These are phyloP conservation scores for Megalops cyprinoides DNA, from an alignment of 2,797 vertebrate genomes.

Conservation along the genomic window DNA sequence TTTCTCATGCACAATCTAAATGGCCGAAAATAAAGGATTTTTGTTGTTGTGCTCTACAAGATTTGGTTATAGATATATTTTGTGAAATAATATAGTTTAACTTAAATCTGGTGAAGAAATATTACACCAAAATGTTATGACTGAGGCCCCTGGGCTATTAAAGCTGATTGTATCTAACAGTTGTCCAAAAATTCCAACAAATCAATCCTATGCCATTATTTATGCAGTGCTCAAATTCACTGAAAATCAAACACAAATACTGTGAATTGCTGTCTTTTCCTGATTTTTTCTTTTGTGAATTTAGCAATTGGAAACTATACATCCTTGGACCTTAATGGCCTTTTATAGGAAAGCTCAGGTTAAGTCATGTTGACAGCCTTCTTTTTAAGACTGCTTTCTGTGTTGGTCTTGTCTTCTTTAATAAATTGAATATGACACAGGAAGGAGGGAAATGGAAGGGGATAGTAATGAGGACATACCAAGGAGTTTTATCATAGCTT, in stretches of 20 bases:
- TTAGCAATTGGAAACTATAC: no score
- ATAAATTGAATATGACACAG: conserved; percentile 37
- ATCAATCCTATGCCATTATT: no score
- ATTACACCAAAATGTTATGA: not conserved
- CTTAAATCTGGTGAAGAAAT: not conserved
- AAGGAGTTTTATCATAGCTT: conserved; percentile 67
- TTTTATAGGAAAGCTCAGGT: not conserved
- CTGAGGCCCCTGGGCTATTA: not conserved
- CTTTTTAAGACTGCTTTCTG: conserved; percentile 28
- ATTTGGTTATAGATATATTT: not conserved
- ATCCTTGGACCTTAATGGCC: no score
- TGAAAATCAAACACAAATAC: no score
- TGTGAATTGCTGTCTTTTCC: no score
- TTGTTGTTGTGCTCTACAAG: not conserved
- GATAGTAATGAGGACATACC: conserved; percentile 65
- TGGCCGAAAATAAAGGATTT: conserved; percentile 17
- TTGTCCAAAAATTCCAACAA: no score
- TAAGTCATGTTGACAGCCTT: not conserved
- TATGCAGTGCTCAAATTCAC: no score
- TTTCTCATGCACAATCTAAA: conserved; percentile 39
- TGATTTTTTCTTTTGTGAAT: no score
- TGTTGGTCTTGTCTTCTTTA: conserved; percentile 38
- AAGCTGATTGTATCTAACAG: not conserved
- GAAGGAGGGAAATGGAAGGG: conserved; percentile 48
- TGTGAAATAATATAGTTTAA: not conserved